These are phyloP conservation scores for Enteromius afrohamiltoni DNA, from an alignment of 2,797 vertebrate species.

Conservation along the genomic window DNA sequence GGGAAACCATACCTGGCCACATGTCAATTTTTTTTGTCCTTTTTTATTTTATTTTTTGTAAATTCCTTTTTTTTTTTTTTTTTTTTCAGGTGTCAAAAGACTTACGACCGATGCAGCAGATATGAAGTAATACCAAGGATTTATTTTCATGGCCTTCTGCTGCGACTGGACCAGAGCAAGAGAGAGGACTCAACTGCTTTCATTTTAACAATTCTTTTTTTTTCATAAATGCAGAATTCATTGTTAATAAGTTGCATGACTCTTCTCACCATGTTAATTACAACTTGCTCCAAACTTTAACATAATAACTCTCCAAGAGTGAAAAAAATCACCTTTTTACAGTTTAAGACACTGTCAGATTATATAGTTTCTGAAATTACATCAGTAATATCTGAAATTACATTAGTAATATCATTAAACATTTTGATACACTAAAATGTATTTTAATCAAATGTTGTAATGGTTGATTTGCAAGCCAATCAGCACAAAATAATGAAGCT, in stretches of 20 bases:
- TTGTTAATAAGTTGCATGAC: not conserved
- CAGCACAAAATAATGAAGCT: not conserved
- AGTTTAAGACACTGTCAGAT: not conserved
- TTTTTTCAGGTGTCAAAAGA: slow-evolving; percentile 51
- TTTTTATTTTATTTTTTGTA: too few species aligned
- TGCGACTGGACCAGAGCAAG: not conserved
- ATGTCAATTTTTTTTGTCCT: too few species aligned
- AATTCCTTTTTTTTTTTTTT: too few species aligned
- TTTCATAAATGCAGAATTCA: not conserved
- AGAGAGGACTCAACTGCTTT: not conserved
- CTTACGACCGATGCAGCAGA: slow-evolving; percentile 54
- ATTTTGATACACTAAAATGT: not conserved
- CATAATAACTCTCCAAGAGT: not conserved
- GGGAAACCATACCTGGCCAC: too few species aligned
- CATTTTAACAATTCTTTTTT: not conserved
- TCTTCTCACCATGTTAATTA: not conserved
- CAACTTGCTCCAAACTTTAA: not conserved
- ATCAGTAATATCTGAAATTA: not conserved
- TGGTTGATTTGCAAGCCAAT: slow-evolving; percentile 4
- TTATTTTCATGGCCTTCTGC: not conserved
- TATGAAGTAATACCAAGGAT: slow-evolving; percentile 19
- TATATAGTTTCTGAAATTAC: not conserved
- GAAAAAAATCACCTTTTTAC: not conserved
- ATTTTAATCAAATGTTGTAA: slow-evolving; percentile 3
- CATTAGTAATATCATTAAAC: too few species aligned